These are phyloP conservation scores for Phocides pigmalion DNA, from an alignment of 1,140 invertebrate species.

Conservation along the genomic window DNA sequence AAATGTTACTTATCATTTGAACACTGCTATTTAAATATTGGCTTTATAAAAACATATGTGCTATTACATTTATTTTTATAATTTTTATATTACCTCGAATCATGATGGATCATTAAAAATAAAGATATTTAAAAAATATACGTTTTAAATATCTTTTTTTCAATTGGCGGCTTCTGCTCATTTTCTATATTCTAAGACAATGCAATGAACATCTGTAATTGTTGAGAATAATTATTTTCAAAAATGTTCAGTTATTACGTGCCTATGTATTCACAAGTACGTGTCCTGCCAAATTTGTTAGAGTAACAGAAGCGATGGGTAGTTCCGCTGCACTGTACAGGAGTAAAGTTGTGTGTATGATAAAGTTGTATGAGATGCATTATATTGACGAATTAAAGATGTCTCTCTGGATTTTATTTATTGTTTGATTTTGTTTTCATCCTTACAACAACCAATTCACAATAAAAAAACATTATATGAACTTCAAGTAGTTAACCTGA, in stretches of 20 bases:
- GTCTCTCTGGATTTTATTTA: constrained; percentile 65
- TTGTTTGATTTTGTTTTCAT: constrained; percentile 48
- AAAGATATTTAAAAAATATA: too few species aligned
- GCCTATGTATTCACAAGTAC: not conserved
- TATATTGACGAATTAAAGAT: constrained; percentile 72
- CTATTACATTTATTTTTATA: too few species aligned
- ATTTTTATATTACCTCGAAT: too few species aligned
- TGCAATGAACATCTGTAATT: not conserved
- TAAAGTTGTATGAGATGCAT: constrained; percentile 56
- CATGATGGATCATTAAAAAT: too few species aligned
- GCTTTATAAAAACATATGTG: too few species aligned
- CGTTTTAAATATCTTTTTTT: not conserved
- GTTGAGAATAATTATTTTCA: not conserved
- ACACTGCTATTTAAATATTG: too few species aligned
- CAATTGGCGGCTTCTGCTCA: not conserved
- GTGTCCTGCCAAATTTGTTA: constrained; percentile 55
- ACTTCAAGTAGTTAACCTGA: too few species aligned
- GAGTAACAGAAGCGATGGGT: constrained; percentile 68
- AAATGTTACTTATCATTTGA: too few species aligned
- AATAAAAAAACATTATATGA: too few species aligned
- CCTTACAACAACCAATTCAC: too few species aligned
- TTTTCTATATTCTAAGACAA: not conserved
- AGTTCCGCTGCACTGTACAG: constrained; percentile 76
- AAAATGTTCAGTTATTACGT: not conserved
- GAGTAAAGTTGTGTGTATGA: constrained; percentile 64